These are phyloP conservation scores for Chaetophractus vellerosus DNA, from an alignment of 2,797 vertebrate species.

Conservation along the genomic window DNA sequence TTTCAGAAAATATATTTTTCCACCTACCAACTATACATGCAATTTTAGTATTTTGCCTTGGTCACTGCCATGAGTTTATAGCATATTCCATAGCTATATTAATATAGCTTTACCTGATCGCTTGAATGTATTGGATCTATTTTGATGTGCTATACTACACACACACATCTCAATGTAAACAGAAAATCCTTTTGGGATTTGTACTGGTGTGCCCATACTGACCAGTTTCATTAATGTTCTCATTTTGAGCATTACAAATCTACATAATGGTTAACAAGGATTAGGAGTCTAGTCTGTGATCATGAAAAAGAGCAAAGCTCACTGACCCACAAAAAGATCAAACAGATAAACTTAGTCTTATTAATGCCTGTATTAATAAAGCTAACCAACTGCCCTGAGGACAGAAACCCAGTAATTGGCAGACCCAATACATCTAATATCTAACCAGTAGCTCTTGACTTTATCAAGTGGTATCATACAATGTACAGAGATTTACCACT, in stretches of 20 bases:
- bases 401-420: constrained; percentile 6
- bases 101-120: neutral
- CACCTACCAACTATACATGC: neutral
- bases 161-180: neutral
- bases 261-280: constrained; percentile 53
- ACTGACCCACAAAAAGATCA: constrained; percentile 67
- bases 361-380: constrained; percentile 73
- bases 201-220: constrained; percentile 5
- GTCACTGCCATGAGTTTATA: neutral
- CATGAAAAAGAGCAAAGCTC: constrained; percentile 50
- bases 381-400: neutral
- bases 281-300: constrained; percentile 49
- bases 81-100: neutral
- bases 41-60: neutral
- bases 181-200: constrained; percentile 1
- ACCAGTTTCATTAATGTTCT: constrained; percentile 71
- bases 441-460: neutral
- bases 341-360: constrained; percentile 54
- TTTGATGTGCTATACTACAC: neutral
- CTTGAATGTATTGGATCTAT: neutral
- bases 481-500: constrained; percentile 29
- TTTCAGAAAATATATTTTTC: constrained; percentile 31
- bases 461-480: neutral
- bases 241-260: constrained; percentile 58
- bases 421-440: neutral